Base-by-base conservation (phyloP, 23 tunicate species). In the Trididemnum nubilum region DNA sequence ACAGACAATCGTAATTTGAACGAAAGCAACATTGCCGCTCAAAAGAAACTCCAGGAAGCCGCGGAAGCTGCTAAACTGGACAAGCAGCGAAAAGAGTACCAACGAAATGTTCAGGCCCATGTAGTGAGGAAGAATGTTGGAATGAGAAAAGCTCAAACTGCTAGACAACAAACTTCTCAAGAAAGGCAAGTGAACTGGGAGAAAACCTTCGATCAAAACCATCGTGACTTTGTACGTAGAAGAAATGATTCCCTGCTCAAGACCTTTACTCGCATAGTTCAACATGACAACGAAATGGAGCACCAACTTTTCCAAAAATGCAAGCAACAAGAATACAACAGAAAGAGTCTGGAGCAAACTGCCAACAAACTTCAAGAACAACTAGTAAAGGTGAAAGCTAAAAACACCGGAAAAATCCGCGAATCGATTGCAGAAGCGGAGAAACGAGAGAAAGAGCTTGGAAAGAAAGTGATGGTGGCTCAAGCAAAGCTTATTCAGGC, bases 1-100 rank as follows among this genome's bases (percentile, higher is more conserved):
- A 92, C 91, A 58, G 97, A 92, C 71, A 92, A 85, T 57, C 66
- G 89, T 36, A 86, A 92, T 39, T 35, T 78, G 63, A 86, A 86
- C 65, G 97, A 92, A 39, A 77, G 78, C 64, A 92, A 92, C 76
- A 86, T 92, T 40, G 88, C 97, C 2, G 78, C 90, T 30, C 97
- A 92, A 79, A 92, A 86, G 82, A 92, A 92, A 64, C 85, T 92
- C 34, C 90, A 92, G 70, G 97, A 92, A 78, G 97, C 86, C 65
- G 89, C 90, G 27, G 97, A 92, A 34, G 92, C 92, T 0, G 88
- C 86, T 39, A 78, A 85, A 39, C 78, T 86, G 33, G 90, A 92
- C 65, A 92, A 92, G 51, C 87, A 86, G 72, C 44, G 72, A 35
- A 92, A 92, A 73, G 85, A 92, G 44, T 86, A 86, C 40, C 88